phyloP scores from a whole-genome alignment of 1,140 invertebrate genomes.

The Semibalanus balanoides region DNA sequence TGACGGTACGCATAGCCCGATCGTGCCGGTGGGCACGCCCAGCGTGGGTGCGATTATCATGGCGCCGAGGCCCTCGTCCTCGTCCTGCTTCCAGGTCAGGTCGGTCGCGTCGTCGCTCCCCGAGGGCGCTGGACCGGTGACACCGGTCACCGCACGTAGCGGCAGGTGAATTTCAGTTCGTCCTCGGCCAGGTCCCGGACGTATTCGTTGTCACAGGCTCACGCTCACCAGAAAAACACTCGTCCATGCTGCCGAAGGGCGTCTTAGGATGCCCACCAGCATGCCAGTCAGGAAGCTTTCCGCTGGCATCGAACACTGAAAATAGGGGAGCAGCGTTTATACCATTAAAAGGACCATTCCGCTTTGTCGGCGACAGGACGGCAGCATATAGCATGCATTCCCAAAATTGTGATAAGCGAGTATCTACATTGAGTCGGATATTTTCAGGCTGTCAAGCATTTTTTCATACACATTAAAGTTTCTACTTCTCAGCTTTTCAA shows the following conservation, averaged over 20 bases:
- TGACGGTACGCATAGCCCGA: background rate
- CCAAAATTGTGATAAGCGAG: too few relatives aligned
- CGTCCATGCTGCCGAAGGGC: background rate
- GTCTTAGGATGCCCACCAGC: background rate
- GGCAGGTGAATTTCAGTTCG: background rate
- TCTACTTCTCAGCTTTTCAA: too few relatives aligned
- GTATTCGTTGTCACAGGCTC: background rate
- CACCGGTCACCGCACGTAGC: too few relatives aligned
- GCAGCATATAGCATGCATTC: too few relatives aligned
- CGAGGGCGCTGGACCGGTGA: too few relatives aligned
- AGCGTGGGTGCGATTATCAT: background rate
- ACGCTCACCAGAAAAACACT: background rate
- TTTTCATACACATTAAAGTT: too few relatives aligned
- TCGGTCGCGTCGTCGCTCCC: background rate
- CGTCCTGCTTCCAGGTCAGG: too few relatives aligned
- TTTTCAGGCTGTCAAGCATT: too few relatives aligned
- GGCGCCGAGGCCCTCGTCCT: background rate
- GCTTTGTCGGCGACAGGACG: too few relatives aligned
- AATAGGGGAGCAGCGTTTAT: too few relatives aligned
- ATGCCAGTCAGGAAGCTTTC: background rate
- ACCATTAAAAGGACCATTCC: too few relatives aligned
- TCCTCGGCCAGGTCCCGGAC: background rate
- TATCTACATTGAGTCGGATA: too few relatives aligned
- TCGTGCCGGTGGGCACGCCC: background rate
- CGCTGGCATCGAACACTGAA: background rate